Percentiles rank a stretch among this genome's conserved stretches.
These are phyloP conservation scores for Rhea americana DNA, from an alignment of 2,113 vertebrate genomes.

Conservation along the genomic window DNA sequence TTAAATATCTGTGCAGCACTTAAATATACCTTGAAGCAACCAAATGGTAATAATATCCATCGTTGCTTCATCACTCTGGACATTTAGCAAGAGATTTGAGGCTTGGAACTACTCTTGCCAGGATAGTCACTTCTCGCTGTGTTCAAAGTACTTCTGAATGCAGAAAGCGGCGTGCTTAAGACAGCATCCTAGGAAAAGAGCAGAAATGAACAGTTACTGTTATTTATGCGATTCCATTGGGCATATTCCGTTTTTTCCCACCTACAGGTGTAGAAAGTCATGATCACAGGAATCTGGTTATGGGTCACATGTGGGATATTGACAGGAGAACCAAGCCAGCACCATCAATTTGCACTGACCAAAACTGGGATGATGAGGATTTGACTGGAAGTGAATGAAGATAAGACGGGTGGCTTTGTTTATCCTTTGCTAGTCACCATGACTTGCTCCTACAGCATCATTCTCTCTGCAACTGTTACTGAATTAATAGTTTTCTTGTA, in stretches of 20 bases:
- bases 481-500: neutral
- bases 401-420: neutral
- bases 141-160: neutral
- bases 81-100: neutral
- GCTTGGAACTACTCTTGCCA: neutral
- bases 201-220: neutral
- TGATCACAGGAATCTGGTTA: neutral
- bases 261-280: neutral
- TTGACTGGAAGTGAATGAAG: neutral
- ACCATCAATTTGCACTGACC: neutral
- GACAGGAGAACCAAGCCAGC: neutral
- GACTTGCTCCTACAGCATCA: neutral
- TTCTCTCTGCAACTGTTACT: neutral
- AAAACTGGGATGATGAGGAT: neutral
- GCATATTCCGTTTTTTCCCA: neutral
- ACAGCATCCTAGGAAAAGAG: neutral
- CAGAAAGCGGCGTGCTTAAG: neutral
- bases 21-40: neutral
- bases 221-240: neutral
- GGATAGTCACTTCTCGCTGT: neutral
- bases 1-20: neutral
- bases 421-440: neutral
- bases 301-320: neutral
- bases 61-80: neutral
- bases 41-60: neutral